Conservation (phyloP, 2,113 vertebrate species). For the Toxostoma redivivum region DNA sequence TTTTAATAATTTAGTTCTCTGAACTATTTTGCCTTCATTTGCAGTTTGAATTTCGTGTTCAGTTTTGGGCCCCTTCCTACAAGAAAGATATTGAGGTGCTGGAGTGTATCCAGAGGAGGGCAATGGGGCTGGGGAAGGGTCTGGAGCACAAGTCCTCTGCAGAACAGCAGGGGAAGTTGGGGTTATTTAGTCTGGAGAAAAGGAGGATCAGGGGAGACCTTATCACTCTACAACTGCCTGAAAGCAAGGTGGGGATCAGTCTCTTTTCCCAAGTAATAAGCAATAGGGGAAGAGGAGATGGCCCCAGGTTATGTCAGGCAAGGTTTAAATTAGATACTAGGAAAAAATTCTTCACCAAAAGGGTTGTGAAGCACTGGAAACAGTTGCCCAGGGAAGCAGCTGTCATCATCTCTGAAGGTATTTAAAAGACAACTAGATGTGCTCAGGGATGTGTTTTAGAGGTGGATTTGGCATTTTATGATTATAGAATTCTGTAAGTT, state of each 20-base stretch:
- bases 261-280: not conserved
- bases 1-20: not conserved
- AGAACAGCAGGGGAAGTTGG: not conserved
- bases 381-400: not conserved
- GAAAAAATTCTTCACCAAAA: not conserved
- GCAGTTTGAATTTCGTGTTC: not conserved
- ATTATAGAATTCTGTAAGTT: not conserved
- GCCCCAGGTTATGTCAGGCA: not conserved
- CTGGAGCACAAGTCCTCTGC: not conserved
- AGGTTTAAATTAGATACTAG: not conserved
- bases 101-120: not conserved
- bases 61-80: not conserved
- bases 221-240: accelerated
- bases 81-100: not conserved
- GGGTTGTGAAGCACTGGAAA: not conserved
- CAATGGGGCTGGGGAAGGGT: not conserved
- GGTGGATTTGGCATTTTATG: not conserved
- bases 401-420: not conserved
- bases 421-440: not conserved
- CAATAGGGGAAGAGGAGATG: not conserved
- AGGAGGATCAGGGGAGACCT: not conserved
- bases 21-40: not conserved
- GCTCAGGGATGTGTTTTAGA: not conserved
- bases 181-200: not conserved
- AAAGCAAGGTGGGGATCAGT: not conserved